Evolutionary conservation across 2,113 vertebrate genomes (phyloP).

Genomic region (Chascanopsetta lugubris): DNA sequence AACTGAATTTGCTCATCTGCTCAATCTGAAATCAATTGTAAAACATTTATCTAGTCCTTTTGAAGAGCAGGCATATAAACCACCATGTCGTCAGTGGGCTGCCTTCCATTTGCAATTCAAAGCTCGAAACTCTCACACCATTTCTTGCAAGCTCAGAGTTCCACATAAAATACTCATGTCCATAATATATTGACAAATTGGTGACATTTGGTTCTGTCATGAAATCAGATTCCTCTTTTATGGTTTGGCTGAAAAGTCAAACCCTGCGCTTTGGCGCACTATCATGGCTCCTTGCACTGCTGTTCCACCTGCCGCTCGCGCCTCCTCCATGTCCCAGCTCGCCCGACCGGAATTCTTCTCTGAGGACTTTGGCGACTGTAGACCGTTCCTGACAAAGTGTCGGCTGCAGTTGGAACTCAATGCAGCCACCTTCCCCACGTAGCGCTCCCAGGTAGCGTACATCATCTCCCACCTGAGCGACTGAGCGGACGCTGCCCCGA

Average conservation of each 20-base stretch:
- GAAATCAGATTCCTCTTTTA: constrained; percentile 36
- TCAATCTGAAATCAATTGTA: not conserved
- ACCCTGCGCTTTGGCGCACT: not conserved
- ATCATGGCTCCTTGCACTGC: constrained; percentile 4
- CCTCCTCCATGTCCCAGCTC: too few species aligned
- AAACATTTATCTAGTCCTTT: not conserved
- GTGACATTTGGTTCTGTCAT: constrained; percentile 45
- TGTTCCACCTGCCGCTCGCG: too few species aligned
- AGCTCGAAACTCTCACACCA: constrained; percentile 20
- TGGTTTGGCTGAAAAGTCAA: constrained; percentile 19
- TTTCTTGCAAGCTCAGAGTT: constrained; percentile 6
- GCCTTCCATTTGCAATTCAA: too few species aligned
- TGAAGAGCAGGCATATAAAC: not conserved
- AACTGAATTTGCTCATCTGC: not conserved
- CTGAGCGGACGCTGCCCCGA: too few species aligned
- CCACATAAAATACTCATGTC: not conserved
- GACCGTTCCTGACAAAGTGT: too few species aligned
- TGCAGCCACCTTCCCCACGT: too few species aligned
- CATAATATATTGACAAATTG: constrained; percentile 9
- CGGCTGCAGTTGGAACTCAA: too few species aligned
- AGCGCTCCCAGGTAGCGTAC: too few species aligned
- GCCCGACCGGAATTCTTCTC: too few species aligned
- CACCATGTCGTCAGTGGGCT: not conserved
- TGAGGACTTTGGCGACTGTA: too few species aligned
- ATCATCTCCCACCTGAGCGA: too few species aligned